Evolutionary conservation across 1,140 invertebrate genomes (phyloP).

Genomic region (Eupeodes corollae): DNA sequence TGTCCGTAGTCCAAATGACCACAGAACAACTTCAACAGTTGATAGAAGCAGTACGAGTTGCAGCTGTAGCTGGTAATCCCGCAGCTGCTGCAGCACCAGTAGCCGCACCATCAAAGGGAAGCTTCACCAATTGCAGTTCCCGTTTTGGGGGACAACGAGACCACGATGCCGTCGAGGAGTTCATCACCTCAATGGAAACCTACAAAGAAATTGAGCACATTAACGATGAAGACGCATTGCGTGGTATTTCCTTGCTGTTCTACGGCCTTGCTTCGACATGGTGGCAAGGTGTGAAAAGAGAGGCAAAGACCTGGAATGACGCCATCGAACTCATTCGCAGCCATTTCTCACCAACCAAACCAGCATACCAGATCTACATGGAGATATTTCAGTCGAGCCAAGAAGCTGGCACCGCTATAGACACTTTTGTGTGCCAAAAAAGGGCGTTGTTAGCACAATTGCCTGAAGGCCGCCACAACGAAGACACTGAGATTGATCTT

Average conservation of each 20-base stretch:
- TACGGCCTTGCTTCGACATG: conserved; percentile 19
- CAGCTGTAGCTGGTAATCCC: background rate
- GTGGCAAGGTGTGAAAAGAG: conserved; percentile 31
- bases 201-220: conserved; percentile 33
- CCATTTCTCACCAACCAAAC: conserved; percentile 31
- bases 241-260: conserved; percentile 27
- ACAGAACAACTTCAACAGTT: conserved; percentile 23
- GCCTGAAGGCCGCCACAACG: conserved; percentile 26
- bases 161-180: conserved; percentile 32
- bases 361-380: conserved; percentile 28
- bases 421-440: conserved; percentile 28
- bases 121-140: conserved; percentile 26
- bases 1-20: conserved; percentile 14
- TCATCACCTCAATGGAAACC: conserved; percentile 24
- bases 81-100: background rate
- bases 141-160: conserved; percentile 29
- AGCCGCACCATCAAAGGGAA: conserved; percentile 19
- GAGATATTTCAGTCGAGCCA: conserved; percentile 29
- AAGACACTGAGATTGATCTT: conserved; percentile 31
- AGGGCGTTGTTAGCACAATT: conserved; percentile 28
- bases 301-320: conserved; percentile 23
- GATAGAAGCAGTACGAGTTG: conserved; percentile 19
- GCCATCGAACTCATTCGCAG: conserved; percentile 22
- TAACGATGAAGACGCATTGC: conserved; percentile 28
- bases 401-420: conserved; percentile 12